Conservation (phyloP, 2,113 vertebrate genomes). For the pig (Sus scrofa) region T2T-Sscrofa CM000813.6:156965001-156965500, state of each 20-base stretch:
- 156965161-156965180: not conserved
- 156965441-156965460: not conserved
- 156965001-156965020: not conserved
- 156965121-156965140: conserved; percentile 60
- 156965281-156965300: not conserved
- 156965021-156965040: not conserved
- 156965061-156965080: not conserved
- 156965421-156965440: not conserved
- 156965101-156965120: conserved; percentile 27
- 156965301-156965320: not conserved
- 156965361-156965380: not conserved
- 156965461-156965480: not conserved
- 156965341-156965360: not conserved
- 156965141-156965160: not conserved
- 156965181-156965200: not conserved
- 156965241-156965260: not conserved
- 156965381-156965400: not conserved
- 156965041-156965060: not conserved
- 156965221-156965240: not conserved
- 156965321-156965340: not conserved
- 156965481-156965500: not conserved
- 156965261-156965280: not conserved
- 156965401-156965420: not conserved
- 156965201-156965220: conserved; percentile 29
- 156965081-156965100: not conserved